These are phyloP conservation scores for Hyles euphorbiae DNA, from an alignment of 1,140 invertebrate species.

Conservation along the genomic window DNA sequence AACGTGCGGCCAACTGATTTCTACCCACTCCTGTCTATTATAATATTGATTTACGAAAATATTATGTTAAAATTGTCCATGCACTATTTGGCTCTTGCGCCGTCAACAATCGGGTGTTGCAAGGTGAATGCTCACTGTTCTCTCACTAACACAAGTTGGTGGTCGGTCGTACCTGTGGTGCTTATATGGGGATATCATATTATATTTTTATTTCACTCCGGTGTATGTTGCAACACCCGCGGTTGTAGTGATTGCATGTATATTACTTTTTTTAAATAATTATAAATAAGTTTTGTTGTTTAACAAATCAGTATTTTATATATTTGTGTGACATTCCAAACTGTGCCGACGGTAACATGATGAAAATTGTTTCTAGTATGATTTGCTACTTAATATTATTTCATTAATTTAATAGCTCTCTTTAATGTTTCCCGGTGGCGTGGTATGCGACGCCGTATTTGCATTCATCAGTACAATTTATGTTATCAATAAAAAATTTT, in stretches of 20 bases:
- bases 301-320: slow-evolving; percentile 72
- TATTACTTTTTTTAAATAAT: slow-evolving; percentile 46
- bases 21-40: too few relatives aligned
- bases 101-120: slow-evolving; percentile 35
- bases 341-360: slow-evolving; percentile 44
- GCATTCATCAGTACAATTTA: slow-evolving; percentile 25
- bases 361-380: slow-evolving; percentile 29
- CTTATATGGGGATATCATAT: slow-evolving; percentile 24
- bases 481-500: slow-evolving; percentile 16
- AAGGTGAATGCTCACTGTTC: slow-evolving; percentile 35
- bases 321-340: slow-evolving; percentile 72
- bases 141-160: slow-evolving; percentile 17
- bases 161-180: slow-evolving; percentile 17
- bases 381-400: slow-evolving; percentile 35
- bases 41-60: too few relatives aligned
- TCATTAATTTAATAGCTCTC: slow-evolving; percentile 39
- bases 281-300: slow-evolving; percentile 54
- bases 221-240: slow-evolving; percentile 48
- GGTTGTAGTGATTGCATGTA: slow-evolving; percentile 41
- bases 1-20: too few relatives aligned
- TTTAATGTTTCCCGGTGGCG: slow-evolving; percentile 14
- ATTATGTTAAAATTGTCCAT: too few relatives aligned
- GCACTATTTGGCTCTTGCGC: too few relatives aligned
- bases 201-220: slow-evolving; percentile 28
- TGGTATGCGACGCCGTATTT: neutral